Percentiles rank a stretch among this genome's conserved stretches.
These are phyloP conservation scores for Eupithecia abbreviata DNA, from an alignment of 2,888 invertebrate species.

Conservation along the genomic window DNA sequence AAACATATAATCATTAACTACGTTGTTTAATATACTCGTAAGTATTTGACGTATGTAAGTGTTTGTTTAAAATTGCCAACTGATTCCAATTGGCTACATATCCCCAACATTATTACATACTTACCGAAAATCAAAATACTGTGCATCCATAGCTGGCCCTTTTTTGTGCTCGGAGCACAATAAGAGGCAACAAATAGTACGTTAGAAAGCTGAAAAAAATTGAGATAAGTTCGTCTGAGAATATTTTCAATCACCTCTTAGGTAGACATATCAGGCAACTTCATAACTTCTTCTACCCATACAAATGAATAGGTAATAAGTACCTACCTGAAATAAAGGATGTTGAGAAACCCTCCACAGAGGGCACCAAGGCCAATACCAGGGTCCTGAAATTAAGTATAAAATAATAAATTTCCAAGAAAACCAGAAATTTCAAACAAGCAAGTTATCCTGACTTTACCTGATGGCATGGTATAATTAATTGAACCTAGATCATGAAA, in stretches of 20 bases:
- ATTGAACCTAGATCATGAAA: conserved; percentile 73
- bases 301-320: background rate
- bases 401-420: background rate
- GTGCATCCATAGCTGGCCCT: conserved; percentile 92
- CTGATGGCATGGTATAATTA: conserved; percentile 79
- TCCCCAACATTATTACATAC: background rate
- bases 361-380: conserved; percentile 88
- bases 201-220: conserved; percentile 87
- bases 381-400: conserved; percentile 69
- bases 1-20: no score
- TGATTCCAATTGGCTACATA: no score
- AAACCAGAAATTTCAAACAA: background rate
- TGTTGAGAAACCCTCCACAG: conserved; percentile 90
- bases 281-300: background rate
- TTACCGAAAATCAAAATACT: conserved; percentile 90
- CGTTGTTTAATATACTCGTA: no score
- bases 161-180: conserved; percentile 90
- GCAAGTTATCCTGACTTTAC: conserved; percentile 48
- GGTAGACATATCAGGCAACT: background rate
- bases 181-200: conserved; percentile 91
- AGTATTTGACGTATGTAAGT: no score
- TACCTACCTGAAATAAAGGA: conserved; percentile 79
- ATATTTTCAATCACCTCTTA: background rate
- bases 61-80: no score
- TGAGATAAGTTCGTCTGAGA: background rate